Conservation (phyloP, 2,888 invertebrate species). For the Eurytoma californica region DNA sequence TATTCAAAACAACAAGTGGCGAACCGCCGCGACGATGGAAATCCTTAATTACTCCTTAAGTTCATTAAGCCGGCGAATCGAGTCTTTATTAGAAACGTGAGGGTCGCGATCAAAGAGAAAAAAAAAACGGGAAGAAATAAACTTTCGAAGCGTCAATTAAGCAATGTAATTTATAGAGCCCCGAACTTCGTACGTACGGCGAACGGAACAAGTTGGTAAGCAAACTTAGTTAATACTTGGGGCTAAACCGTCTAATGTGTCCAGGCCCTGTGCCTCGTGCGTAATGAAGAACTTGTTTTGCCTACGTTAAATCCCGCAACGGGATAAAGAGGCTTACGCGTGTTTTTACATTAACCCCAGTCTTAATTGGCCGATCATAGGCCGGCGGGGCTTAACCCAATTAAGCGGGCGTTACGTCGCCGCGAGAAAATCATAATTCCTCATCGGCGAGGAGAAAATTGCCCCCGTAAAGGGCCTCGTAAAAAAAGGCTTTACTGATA, state of each 20-base stretch:
- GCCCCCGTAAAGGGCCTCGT: conserved; percentile 21
- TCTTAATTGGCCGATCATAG: neutral
- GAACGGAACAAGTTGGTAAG: conserved; percentile 13
- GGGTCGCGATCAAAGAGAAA: neutral
- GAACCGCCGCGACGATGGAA: conserved; percentile 13
- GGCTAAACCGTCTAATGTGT: neutral
- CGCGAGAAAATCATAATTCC: conserved; percentile 4
- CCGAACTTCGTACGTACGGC: conserved; percentile 21
- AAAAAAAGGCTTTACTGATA: neutral
- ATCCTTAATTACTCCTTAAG: conserved; percentile 38
- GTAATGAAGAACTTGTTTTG: neutral
- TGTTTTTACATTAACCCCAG: neutral
- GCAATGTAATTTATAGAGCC: conserved; percentile 19
- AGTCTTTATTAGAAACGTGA: neutral
- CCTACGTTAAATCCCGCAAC: neutral
- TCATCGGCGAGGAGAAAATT: neutral
- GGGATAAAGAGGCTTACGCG: neutral
- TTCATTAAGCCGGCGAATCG: neutral
- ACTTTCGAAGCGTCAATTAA: conserved; percentile 12
- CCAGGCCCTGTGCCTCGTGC: neutral
- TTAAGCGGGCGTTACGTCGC: neutral
- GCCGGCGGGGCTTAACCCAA: neutral
- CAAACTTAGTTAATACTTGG: conserved; percentile 33
- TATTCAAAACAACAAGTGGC: conserved; percentile 12
- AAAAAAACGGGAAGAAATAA: neutral